These are phyloP conservation scores for Brachionus rotundiformis DNA, from an alignment of 1,140 invertebrate genomes.

Conservation along the genomic window DNA sequence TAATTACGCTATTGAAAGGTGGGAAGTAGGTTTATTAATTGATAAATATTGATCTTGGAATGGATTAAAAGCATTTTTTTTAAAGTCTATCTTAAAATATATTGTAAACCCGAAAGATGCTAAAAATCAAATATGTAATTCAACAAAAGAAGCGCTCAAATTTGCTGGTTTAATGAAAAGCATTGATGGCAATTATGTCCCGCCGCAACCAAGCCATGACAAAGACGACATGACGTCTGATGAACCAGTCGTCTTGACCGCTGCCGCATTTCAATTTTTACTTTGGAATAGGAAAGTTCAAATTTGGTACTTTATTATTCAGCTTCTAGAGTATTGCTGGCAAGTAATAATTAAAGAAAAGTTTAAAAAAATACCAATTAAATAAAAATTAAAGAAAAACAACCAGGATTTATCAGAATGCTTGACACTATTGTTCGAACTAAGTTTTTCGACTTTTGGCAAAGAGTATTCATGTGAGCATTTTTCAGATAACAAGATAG, in stretches of 20 bases:
- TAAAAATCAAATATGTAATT: constrained; percentile 39
- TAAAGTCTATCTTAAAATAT: constrained; percentile 40
- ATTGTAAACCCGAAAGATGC: constrained; percentile 50
- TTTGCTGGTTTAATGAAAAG: constrained; percentile 50
- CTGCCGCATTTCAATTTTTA: constrained; percentile 91
- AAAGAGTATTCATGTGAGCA: constrained; percentile 95
- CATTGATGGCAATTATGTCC: constrained; percentile 1
- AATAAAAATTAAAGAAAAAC: constrained; percentile 66
- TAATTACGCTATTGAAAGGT: constrained; percentile 85
- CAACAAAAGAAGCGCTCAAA: constrained; percentile 42
- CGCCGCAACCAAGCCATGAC: background rate
- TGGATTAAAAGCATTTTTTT: background rate
- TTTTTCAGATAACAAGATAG: constrained; percentile 77
- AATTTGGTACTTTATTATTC: constrained; percentile 92
- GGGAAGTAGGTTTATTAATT: constrained; percentile 70
- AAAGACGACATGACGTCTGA: background rate
- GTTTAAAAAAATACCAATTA: background rate
- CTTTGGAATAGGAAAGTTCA: constrained; percentile 85
- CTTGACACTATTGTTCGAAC: constrained; percentile 87
- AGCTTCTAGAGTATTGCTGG: constrained; percentile 75
- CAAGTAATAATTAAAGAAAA: constrained; percentile 8
- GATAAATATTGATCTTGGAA: background rate
- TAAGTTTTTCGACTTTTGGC: constrained; percentile 91
- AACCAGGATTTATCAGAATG: constrained; percentile 84
- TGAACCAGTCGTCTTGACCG: constrained; percentile 68